A percentile compares a stretch with the other conserved stretches of the same genome.
These are phyloP conservation scores for Hemiscyllium ocellatum DNA, from an alignment of 2,113 vertebrate species.

Conservation along the genomic window DNA sequence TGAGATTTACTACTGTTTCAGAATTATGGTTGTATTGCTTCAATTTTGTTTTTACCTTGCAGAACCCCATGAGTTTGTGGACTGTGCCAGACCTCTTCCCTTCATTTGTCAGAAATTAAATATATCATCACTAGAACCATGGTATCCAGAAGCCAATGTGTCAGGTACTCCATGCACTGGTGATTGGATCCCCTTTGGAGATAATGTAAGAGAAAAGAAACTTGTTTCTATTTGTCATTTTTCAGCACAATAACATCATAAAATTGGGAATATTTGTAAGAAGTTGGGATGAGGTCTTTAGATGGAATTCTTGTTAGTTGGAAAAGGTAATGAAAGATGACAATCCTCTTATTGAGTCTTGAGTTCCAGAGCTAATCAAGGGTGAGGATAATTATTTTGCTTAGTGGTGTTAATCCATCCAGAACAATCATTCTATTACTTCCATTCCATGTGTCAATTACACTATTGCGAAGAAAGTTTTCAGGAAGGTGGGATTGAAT, in stretches of 20 bases:
- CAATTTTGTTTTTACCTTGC: not conserved
- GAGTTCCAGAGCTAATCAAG: not conserved
- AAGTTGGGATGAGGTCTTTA: not conserved
- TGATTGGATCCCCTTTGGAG: constrained; percentile 60
- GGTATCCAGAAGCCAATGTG: constrained; percentile 55
- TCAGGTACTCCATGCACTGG: constrained; percentile 57
- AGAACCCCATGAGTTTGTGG: constrained; percentile 20
- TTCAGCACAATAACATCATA: not conserved
- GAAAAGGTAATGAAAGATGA: not conserved
- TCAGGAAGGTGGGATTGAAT: not conserved
- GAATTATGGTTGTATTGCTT: not conserved
- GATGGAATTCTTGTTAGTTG: not conserved
- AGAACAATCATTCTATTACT: not conserved
- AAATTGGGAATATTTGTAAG: not conserved
- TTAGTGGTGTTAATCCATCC: not conserved
- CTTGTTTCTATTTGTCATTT: not conserved
- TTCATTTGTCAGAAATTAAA: constrained; percentile 85
- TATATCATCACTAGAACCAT: constrained; percentile 68
- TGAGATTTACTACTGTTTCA: not conserved
- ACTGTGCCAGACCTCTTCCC: constrained; percentile 53
- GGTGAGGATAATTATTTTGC: not conserved
- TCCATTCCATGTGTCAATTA: not conserved
- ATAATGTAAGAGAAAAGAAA: constrained; percentile 67
- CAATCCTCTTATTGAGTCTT: not conserved
- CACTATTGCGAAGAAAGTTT: not conserved